A percentile compares a stretch with the other conserved stretches of the same genome.
phyloP scores from a whole-genome alignment of 1,140 invertebrate genomes.

The Drosophila kohkoa region DNA sequence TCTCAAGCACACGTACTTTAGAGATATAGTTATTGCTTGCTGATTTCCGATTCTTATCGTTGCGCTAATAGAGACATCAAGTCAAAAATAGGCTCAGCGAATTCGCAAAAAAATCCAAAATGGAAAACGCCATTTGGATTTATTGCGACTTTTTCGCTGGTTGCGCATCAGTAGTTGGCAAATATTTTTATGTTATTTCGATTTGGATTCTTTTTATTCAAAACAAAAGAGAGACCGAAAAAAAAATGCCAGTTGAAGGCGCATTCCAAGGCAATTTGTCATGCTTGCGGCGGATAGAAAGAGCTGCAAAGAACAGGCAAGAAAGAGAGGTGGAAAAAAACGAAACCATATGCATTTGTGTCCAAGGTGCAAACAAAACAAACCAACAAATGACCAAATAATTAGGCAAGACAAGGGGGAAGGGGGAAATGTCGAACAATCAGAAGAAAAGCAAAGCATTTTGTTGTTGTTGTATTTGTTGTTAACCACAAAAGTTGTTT shows the following conservation, averaged over 20 bases:
- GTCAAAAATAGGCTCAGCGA: constrained; percentile 54
- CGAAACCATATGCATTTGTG: constrained; percentile 58
- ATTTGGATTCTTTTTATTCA: background rate
- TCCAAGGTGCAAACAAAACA: constrained; percentile 57
- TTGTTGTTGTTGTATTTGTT: background rate
- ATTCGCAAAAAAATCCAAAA: constrained; percentile 67
- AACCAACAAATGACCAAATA: constrained; percentile 65
- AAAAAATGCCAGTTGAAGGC: constrained; percentile 39
- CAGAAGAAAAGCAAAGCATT: constrained; percentile 52
- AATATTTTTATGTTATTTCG: constrained; percentile 49
- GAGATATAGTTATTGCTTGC: constrained; percentile 1
- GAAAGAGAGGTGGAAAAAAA: background rate
- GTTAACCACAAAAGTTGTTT: constrained; percentile 66
- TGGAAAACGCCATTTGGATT: constrained; percentile 12
- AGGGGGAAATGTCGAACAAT: constrained; percentile 34
- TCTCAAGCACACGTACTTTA: constrained; percentile 19
- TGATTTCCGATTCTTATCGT: constrained; percentile 62
- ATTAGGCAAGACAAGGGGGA: constrained; percentile 44
- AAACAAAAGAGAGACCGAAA: constrained; percentile 10
- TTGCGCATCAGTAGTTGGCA: constrained; percentile 53
- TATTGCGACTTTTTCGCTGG: constrained; percentile 35
- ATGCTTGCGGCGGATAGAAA: constrained; percentile 42
- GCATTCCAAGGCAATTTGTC: constrained; percentile 77
- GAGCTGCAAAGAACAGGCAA: constrained; percentile 26
- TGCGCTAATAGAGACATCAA: constrained; percentile 71